These are phyloP conservation scores for Linepithema humile DNA, from an alignment of 1,140 invertebrate genomes.

Conservation along the genomic window DNA sequence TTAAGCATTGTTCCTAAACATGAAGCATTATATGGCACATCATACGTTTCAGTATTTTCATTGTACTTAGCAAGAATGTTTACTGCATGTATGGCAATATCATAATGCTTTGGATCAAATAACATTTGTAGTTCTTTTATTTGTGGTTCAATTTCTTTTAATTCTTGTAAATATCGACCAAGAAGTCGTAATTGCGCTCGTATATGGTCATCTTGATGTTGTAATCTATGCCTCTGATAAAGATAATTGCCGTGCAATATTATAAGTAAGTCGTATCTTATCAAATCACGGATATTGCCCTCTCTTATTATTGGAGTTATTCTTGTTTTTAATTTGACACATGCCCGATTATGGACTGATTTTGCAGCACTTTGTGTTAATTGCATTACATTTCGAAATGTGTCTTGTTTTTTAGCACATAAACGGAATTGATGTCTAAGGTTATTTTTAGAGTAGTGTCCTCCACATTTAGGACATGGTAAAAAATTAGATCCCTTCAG, in stretches of 20 bases:
- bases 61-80: not conserved
- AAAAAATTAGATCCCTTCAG: not conserved
- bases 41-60: not conserved
- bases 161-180: not conserved
- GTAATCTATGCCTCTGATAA: not conserved
- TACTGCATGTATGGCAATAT: not conserved
- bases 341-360: not conserved
- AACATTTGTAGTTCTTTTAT: too few species aligned
- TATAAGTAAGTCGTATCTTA: not conserved
- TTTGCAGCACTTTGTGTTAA: not conserved
- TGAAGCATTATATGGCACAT: not conserved
- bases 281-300: not conserved
- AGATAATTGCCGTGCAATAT: not conserved
- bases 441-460: not conserved
- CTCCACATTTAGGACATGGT: not conserved
- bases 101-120: conserved; percentile 6
- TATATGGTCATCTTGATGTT: not conserved
- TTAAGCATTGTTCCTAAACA: not conserved
- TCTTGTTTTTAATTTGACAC: not conserved
- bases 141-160: not conserved
- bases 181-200: not conserved
- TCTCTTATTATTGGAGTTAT: not conserved
- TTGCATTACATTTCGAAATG: not conserved
- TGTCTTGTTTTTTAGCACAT: not conserved
- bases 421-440: not conserved